Evolutionary conservation across 2,888 invertebrate genomes (phyloP).

Genomic region (Anthrax anthrax): DNA sequence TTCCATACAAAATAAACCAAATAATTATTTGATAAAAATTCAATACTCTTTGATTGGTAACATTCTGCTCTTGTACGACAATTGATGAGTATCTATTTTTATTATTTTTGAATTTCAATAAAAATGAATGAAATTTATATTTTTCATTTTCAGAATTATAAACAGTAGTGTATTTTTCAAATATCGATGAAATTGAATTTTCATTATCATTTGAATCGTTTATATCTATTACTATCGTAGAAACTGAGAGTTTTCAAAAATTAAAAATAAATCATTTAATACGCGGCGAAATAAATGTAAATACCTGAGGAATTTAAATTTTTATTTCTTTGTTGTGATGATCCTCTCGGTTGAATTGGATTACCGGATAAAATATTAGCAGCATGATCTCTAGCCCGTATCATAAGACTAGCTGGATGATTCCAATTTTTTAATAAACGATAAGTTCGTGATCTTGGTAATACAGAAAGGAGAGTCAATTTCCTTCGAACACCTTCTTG

Average conservation of each 20-base stretch:
- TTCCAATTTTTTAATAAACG: slow-evolving; percentile 65
- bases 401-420: slow-evolving; percentile 58
- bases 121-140: neutral
- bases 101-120: neutral
- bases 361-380: slow-evolving; percentile 64
- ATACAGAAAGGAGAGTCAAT: slow-evolving; percentile 53
- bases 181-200: neutral
- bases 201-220: no score
- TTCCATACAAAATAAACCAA: neutral
- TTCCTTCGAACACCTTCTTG: slow-evolving; percentile 50
- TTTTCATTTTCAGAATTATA: neutral
- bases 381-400: slow-evolving; percentile 70
- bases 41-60: no score
- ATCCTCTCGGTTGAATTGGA: slow-evolving; percentile 26
- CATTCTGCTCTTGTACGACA: no score
- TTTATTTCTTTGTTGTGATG: slow-evolving; percentile 5
- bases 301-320: slow-evolving; percentile 2
- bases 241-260: no score
- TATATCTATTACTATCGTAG: no score
- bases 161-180: neutral
- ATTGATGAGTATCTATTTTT: no score
- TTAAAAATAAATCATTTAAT: no score
- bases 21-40: neutral
- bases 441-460: slow-evolving; percentile 65
- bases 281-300: no score